Conservation (phyloP, 2,797 vertebrate species). For the Limnodromus scolopaceus region DNA sequence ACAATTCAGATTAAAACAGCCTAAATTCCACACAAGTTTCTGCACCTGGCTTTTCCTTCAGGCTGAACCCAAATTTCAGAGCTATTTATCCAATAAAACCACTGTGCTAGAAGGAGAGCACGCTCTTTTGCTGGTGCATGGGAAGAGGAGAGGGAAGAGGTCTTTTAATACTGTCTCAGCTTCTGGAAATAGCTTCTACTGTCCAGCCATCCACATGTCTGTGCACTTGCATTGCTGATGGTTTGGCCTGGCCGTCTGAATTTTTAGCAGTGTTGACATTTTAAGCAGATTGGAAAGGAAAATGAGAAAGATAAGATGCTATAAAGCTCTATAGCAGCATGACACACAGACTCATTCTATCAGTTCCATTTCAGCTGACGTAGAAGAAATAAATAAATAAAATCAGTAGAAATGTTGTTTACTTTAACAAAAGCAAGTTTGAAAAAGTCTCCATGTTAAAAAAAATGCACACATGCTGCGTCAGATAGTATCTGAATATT, state of each 20-base stretch:
- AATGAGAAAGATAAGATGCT: neutral
- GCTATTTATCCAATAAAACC: neutral
- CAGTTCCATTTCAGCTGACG: neutral
- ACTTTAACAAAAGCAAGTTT: neutral
- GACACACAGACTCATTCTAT: neutral
- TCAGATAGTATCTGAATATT: neutral
- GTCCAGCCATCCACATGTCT: neutral
- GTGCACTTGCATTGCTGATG: neutral
- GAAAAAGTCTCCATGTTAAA: neutral
- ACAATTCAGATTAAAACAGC: neutral
- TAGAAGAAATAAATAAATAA: neutral
- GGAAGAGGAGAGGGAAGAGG: neutral
- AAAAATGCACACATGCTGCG: neutral
- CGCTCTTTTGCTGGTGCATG: neutral
- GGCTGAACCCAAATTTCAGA: neutral
- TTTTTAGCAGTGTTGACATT: neutral
- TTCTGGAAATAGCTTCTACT: neutral
- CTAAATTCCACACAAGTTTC: neutral
- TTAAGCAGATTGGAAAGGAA: slow-evolving; percentile 12
- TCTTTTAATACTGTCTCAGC: neutral
- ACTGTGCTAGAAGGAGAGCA: neutral
- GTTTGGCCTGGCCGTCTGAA: neutral
- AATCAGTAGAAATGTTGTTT: neutral
- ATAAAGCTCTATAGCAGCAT: neutral
- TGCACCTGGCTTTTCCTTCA: neutral